Percentiles rank a stretch among this genome's conserved stretches.
Conservation (phyloP, 2,113 vertebrate species). For the Mus spicilegus region DNA sequence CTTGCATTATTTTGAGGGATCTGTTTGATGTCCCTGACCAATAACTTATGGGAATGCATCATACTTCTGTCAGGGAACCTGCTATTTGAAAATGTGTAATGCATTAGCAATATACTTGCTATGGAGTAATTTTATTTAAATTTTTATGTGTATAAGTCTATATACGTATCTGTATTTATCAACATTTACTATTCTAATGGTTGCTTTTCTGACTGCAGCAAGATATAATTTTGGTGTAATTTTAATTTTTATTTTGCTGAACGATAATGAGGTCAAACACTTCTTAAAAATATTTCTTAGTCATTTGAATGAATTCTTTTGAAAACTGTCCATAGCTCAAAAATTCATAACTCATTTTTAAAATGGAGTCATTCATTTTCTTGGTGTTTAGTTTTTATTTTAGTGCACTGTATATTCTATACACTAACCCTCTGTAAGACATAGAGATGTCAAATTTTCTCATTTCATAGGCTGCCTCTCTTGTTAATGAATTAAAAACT, state of each 20-base stretch:
- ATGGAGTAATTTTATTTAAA: not conserved
- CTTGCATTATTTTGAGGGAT: not conserved
- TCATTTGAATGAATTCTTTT: not conserved
- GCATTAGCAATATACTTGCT: not conserved
- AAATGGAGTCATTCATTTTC: not conserved
- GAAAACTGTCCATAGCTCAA: not conserved
- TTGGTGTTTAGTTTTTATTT: not conserved
- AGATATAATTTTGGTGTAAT: not conserved
- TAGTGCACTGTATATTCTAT: not conserved
- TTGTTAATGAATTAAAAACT: not conserved
- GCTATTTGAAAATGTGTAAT: not conserved
- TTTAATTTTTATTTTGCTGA: not conserved
- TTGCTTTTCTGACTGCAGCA: not conserved
- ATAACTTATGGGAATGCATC: not conserved
- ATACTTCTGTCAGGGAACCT: not conserved
- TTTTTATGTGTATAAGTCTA: not conserved
- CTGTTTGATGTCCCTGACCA: not conserved
- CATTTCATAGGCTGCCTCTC: not conserved
- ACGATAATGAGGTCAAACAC: not conserved
- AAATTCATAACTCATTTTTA: not conserved
- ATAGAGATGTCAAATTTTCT: not conserved
- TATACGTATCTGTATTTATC: not conserved
- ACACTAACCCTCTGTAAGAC: not conserved
- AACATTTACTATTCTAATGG: not conserved
- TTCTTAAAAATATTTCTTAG: too few species aligned